phyloP scores from a whole-genome alignment of 1,140 invertebrate species.

The Galleria mellonella region DNA sequence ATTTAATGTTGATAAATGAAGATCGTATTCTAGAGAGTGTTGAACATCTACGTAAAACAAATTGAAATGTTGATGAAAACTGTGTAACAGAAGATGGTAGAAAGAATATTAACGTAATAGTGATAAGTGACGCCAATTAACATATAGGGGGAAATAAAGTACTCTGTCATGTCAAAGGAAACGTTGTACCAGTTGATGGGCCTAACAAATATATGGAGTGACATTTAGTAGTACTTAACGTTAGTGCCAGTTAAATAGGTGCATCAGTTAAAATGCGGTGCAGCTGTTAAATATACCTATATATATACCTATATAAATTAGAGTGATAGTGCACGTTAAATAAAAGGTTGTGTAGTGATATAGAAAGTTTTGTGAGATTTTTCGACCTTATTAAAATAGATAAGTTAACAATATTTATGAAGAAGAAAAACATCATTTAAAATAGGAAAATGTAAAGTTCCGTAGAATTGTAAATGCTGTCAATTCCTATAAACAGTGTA shows the following conservation, averaged over 20 bases:
- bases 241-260: constrained; percentile 41
- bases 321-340: constrained; percentile 19
- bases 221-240: constrained; percentile 55
- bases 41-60: background rate
- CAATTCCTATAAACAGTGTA: constrained; percentile 9
- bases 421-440: too few relatives aligned
- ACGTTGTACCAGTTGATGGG: constrained; percentile 27
- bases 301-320: too few relatives aligned
- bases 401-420: too few relatives aligned
- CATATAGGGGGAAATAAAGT: constrained; percentile 38
- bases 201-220: constrained; percentile 53
- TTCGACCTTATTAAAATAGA: background rate
- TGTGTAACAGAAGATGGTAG: constrained; percentile 1
- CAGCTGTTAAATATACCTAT: constrained; percentile 44
- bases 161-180: constrained; percentile 29
- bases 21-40: constrained; percentile 5
- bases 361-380: background rate
- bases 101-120: constrained; percentile 34
- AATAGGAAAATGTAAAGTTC: too few relatives aligned
- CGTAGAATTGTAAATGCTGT: too few relatives aligned
- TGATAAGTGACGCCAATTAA: constrained; percentile 54
- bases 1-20: constrained; percentile 6
- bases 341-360: constrained; percentile 21
- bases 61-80: background rate
- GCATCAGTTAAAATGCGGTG: constrained; percentile 36